Conservation (phyloP, 1,140 invertebrate species). For the Aricia agestis region DNA sequence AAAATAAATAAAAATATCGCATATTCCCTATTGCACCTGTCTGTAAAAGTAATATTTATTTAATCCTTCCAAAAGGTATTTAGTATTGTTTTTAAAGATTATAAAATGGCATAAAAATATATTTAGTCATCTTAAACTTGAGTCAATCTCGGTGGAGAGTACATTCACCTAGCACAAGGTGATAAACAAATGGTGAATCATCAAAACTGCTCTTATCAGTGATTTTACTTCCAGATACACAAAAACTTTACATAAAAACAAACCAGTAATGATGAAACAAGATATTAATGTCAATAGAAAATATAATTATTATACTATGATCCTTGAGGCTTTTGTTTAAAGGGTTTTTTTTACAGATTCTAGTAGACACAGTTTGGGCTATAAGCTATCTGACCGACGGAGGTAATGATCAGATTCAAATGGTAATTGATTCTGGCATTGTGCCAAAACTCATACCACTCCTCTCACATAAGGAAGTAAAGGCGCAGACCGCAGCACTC, state of each 20-base stretch:
- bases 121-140: no score
- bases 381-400: conserved; percentile 99
- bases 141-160: conserved; percentile 2
- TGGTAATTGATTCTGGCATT: conserved; percentile 97
- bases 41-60: no score
- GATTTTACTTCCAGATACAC: background rate
- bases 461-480: conserved; percentile 96
- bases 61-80: no score
- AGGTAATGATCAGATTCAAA: conserved; percentile 98
- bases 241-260: background rate
- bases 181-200: background rate
- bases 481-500: conserved; percentile 97
- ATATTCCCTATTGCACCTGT: no score
- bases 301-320: no score
- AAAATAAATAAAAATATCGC: no score
- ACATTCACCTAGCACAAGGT: background rate
- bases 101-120: no score
- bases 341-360: no score
- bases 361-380: conserved; percentile 99
- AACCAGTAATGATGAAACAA: background rate
- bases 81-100: no score
- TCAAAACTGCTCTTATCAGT: background rate
- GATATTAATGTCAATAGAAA: no score
- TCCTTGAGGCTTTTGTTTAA: no score
- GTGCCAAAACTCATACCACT: conserved; percentile 96